Conservation (phyloP, 2,797 vertebrate genomes). For the Glossophaga mutica region DNA sequence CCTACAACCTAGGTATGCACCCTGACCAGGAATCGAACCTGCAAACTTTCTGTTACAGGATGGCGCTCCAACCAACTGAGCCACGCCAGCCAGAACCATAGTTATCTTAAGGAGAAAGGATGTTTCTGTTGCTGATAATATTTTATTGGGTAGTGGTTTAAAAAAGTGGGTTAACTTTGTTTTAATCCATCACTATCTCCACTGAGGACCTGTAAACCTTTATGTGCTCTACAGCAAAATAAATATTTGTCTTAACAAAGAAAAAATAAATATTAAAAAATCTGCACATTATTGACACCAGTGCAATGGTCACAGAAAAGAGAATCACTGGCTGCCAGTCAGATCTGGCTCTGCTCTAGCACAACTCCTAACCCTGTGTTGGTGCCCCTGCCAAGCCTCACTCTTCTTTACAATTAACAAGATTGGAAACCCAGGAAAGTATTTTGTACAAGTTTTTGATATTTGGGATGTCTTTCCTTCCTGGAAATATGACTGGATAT, state of each 20-base stretch:
- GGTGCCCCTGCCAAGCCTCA: neutral
- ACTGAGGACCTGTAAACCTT: neutral
- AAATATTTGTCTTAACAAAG: neutral
- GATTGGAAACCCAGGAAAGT: neutral
- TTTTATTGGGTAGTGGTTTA: neutral
- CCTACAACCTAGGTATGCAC: no score
- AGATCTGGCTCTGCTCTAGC: neutral
- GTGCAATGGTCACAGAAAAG: neutral
- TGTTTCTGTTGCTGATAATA: neutral
- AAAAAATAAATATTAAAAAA: neutral
- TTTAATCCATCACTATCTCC: neutral
- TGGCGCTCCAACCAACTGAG: no score
- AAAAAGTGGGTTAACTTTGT: neutral
- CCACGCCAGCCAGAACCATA: no score
- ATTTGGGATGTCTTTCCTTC: neutral
- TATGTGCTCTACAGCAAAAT: neutral
- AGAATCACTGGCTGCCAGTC: no score
- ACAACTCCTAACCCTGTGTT: rapidly evolving
- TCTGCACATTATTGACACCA: neutral
- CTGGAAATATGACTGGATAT: neutral
- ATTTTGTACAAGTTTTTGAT: neutral
- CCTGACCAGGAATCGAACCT: no score
- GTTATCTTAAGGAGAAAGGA: neutral
- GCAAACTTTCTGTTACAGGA: no score
- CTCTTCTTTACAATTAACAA: neutral